Conservation (phyloP, 1,140 invertebrate genomes). For the Drosophila carrolli region DNA sequence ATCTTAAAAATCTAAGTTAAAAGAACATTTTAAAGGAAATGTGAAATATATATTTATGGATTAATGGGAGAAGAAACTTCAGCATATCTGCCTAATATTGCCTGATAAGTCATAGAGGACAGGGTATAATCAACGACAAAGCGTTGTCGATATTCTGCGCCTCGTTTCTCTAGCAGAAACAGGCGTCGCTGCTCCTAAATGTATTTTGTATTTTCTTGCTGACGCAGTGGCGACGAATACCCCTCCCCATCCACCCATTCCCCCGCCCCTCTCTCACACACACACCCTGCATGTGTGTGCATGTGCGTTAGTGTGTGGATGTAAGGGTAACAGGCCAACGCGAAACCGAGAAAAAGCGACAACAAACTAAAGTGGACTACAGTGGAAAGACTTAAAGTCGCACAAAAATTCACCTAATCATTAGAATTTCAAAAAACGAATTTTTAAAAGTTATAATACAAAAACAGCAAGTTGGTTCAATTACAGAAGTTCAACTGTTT, state of each 20-base stretch:
- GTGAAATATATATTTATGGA: no score
- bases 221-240: constrained; percentile 56
- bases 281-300: not conserved
- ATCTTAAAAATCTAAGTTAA: no score
- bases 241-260: constrained; percentile 5
- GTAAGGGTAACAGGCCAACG: constrained; percentile 41
- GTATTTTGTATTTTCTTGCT: constrained; percentile 61
- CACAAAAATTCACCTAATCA: no score
- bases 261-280: not conserved
- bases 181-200: constrained; percentile 26
- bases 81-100: not conserved
- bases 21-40: no score
- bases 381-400: constrained; percentile 7
- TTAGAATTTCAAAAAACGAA: not conserved
- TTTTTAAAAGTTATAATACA: not conserved
- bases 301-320: not conserved
- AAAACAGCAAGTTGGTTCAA: no score
- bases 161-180: constrained; percentile 24
- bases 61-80: not conserved
- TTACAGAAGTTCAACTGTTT: no score
- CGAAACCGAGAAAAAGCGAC: constrained; percentile 50
- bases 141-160: constrained; percentile 35
- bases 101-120: not conserved
- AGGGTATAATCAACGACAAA: constrained; percentile 26
- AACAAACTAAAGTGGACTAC: constrained; percentile 35